These are phyloP conservation scores for Brachionus paranguensis DNA, from an alignment of 1,140 invertebrate species.

Conservation along the genomic window DNA sequence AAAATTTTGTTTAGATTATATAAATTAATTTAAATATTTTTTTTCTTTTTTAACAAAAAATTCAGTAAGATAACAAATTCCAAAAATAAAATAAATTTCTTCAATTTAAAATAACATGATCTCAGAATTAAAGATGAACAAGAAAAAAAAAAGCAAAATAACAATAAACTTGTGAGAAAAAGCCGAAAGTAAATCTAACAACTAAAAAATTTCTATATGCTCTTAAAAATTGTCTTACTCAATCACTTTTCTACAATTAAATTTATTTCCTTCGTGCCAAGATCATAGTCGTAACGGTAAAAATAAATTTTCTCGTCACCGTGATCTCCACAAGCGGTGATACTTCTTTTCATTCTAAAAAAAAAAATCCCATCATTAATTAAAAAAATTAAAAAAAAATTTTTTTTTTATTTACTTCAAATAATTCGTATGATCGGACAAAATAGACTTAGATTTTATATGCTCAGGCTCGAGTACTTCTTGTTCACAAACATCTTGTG, in stretches of 20 bases:
- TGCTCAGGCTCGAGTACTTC: background rate
- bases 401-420: background rate
- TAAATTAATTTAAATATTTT: background rate
- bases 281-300: background rate
- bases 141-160: background rate
- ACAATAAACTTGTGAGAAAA: background rate
- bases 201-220: background rate
- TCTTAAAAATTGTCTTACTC: background rate
- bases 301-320: background rate
- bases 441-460: constrained; percentile 1
- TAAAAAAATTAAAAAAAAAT: background rate
- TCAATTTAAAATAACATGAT: background rate
- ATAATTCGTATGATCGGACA: constrained; percentile 21
- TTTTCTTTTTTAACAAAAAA: background rate
- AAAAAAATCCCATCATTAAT: background rate
- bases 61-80: background rate
- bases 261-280: background rate
- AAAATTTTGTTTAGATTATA: background rate
- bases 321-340: too few relatives aligned
- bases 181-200: background rate
- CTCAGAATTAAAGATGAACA: background rate
- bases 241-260: constrained; percentile 18
- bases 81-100: background rate
- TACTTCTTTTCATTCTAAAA: background rate
- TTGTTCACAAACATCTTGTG: background rate